A percentile compares a stretch with the other conserved stretches of the same genome.
phyloP scores from a whole-genome alignment of 2,797 vertebrate species.

The Melanogrammus aeglefinus region DNA sequence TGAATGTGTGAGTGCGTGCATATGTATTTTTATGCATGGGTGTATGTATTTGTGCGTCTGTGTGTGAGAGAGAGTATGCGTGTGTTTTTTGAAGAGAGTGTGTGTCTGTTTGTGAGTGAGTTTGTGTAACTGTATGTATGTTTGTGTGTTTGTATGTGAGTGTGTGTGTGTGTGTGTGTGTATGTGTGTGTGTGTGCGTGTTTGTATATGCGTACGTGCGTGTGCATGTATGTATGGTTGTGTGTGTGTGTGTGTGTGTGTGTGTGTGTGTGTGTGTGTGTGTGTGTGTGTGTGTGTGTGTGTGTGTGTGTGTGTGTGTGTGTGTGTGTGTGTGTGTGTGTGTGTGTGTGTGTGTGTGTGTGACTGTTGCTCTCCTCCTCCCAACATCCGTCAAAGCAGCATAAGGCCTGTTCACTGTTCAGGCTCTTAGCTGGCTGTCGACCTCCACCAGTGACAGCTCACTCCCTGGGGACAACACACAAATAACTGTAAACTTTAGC shows the following conservation, averaged over 20 bases:
- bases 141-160: slow-evolving; percentile 23
- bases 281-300: background rate
- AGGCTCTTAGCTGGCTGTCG: slow-evolving; percentile 36
- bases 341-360: background rate
- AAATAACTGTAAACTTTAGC: slow-evolving; percentile 65
- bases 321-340: slow-evolving; percentile 5
- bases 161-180: slow-evolving; percentile 5
- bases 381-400: slow-evolving; percentile 58
- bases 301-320: slow-evolving; percentile 27
- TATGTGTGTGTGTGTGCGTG: slow-evolving; percentile 5
- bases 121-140: slow-evolving; percentile 13
- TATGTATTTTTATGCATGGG: too few species aligned
- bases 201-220: too few species aligned
- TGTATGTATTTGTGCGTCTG: too few species aligned
- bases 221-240: too few species aligned
- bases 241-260: background rate
- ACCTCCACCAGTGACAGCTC: slow-evolving; percentile 50
- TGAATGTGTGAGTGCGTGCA: too few species aligned
- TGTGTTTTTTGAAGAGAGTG: too few species aligned
- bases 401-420: slow-evolving; percentile 34
- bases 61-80: too few species aligned
- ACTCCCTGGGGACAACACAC: slow-evolving; percentile 57
- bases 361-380: slow-evolving; percentile 50
- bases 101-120: slow-evolving; percentile 2
- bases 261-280: slow-evolving; percentile 13